Percentiles rank a stretch among this genome's conserved stretches.
Conservation (phyloP, 1,140 invertebrate species). For the Aphidius gifuensis region DNA sequence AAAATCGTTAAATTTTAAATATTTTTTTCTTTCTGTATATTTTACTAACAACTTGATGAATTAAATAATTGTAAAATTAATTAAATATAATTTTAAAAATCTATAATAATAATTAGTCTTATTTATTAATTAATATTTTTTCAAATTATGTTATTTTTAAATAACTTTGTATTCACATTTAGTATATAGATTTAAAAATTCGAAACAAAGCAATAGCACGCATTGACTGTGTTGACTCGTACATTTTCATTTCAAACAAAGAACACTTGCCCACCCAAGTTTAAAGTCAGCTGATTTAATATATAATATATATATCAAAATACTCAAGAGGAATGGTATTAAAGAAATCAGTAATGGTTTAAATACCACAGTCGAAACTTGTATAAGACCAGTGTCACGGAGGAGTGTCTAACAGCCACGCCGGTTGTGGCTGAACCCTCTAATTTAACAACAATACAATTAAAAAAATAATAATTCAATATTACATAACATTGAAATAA, state of each 20-base stretch:
- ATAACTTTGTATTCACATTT: constrained; percentile 31
- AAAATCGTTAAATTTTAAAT: too few relatives aligned
- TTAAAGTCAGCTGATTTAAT: constrained; percentile 44
- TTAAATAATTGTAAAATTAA: too few relatives aligned
- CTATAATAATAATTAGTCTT: too few relatives aligned
- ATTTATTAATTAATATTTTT: too few relatives aligned
- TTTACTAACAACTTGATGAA: too few relatives aligned
- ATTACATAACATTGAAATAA: neutral
- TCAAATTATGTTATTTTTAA: constrained; percentile 44
- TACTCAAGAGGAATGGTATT: constrained; percentile 23
- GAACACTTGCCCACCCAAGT: constrained; percentile 18
- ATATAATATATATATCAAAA: constrained; percentile 28
- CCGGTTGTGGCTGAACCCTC: constrained; percentile 7
- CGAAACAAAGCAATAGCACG: neutral
- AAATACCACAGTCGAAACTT: constrained; percentile 46
- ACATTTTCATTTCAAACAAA: constrained; percentile 19
- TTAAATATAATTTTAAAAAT: too few relatives aligned
- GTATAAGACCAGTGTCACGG: constrained; percentile 43
- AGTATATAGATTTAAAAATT: neutral
- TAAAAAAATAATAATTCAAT: neutral
- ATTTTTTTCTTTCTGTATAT: too few relatives aligned
- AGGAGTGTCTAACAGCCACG: constrained; percentile 30
- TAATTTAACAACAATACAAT: neutral
- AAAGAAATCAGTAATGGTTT: constrained; percentile 40
- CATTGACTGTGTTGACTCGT: constrained; percentile 1